Evolutionary conservation across 2,797 vertebrate genomes (phyloP).

Genomic region (Toxotes lorentzi): DNA sequence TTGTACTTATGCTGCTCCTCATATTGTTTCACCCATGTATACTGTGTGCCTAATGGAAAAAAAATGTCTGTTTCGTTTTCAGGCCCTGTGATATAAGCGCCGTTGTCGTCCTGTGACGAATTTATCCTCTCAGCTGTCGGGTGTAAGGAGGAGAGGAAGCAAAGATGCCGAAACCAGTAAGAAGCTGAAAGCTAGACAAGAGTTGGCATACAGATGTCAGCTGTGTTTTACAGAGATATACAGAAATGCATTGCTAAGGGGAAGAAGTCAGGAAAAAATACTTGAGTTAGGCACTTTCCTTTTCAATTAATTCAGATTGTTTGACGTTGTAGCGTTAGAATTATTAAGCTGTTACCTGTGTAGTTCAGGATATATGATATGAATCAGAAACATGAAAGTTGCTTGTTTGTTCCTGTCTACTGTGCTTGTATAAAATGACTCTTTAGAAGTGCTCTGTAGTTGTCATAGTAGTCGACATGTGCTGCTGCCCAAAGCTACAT

Average conservation of each 20-base stretch:
- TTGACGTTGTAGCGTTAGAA: not conserved
- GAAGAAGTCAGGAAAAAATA: not conserved
- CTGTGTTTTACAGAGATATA: not conserved
- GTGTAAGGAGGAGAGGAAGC: slow-evolving; percentile 78
- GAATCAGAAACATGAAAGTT: slow-evolving; percentile 20
- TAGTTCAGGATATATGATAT: slow-evolving; percentile 4
- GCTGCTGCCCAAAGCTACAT: slow-evolving; percentile 10
- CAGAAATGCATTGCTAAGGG: not conserved
- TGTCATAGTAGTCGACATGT: not conserved
- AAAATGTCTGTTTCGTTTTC: slow-evolving; percentile 49
- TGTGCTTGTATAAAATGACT: slow-evolving; percentile 14
- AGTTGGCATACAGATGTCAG: slow-evolving; percentile 3
- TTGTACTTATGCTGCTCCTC: not conserved
- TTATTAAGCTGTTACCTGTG: not conserved
- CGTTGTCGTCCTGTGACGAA: slow-evolving; percentile 63
- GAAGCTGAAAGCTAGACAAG: slow-evolving; percentile 43
- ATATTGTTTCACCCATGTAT: not conserved
- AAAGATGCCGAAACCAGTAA: slow-evolving; percentile 97
- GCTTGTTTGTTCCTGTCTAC: slow-evolving; percentile 22
- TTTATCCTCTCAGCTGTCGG: slow-evolving; percentile 69
- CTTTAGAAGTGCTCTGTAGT: not conserved
- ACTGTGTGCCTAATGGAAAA: not conserved
- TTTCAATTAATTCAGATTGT: not conserved
- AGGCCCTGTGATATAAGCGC: slow-evolving; percentile 63
- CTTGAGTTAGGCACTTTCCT: not conserved